Base-by-base conservation (phyloP, 2,797 vertebrate species). In the Sebastes hopkinsi region DNA sequence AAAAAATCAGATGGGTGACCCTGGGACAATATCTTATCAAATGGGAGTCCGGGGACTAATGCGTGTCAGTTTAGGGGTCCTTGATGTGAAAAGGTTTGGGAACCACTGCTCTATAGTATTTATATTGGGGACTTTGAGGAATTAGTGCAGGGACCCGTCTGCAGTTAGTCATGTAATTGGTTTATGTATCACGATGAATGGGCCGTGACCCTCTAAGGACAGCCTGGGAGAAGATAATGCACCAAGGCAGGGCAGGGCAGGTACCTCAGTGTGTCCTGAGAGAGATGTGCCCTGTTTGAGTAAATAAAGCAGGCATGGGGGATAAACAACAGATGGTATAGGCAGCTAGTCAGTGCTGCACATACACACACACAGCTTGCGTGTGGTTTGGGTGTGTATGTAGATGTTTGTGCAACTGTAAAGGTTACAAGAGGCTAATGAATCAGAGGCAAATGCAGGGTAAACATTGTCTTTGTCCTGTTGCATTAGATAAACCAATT, bases 261-360 rank as follows among this genome's bases (percentile, higher is more conserved):
- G 77, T 60, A 79, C 83, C 61, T 79, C 69, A 58, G 71, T 69
- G 34, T 59, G 86, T 88, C 81, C 90, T 85, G 72, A 87, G 88
- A 93, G 88, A 93, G 81, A 87, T 81, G 81, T 92, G 92, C 89
- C 92, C 91, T 88, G 90, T 91, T 95, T 97, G 95, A 97, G 96
- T 97, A 98, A 97, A 97, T 96, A 97, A 97, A 90, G 92, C 92
- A 82, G 95, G 92, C 92, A 92, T 91, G 92, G 80, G 94, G 95
- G 95, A 96, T 95, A 96, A 96, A 95, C 95, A 96, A 92, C 94
- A 95, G 95, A 96, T 97, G 96, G 94, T 91, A 89, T 30, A 82
- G 91, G 87, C 91, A 52, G 18, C 46, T 20, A 50, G 1, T 50
- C 18, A 50, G 18, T 50, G 46, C 18, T 1, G 27, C 62, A 42